Conservation (phyloP, 2,797 vertebrate species). For the Malacoraja senta region DNA sequence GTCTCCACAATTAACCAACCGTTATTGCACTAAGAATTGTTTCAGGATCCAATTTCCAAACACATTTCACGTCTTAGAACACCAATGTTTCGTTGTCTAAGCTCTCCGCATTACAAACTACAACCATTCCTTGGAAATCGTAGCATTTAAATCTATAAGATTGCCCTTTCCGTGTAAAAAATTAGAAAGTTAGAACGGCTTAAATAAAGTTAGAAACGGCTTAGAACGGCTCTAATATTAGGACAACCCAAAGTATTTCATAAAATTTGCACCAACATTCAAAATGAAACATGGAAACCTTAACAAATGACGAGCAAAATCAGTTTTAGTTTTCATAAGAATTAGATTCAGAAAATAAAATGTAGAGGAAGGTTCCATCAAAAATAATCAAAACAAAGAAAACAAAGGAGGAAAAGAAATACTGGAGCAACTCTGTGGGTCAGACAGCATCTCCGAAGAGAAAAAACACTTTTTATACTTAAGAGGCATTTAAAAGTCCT, state of each 20-base stretch:
- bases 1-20: background rate
- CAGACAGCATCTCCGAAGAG: no score
- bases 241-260: background rate
- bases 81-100: background rate
- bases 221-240: no score
- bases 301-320: background rate
- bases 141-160: background rate
- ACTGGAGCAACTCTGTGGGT: no score
- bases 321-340: background rate
- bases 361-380: background rate
- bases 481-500: background rate
- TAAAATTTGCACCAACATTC: background rate
- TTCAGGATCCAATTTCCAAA: background rate
- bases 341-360: background rate
- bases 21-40: background rate
- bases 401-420: no score
- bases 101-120: background rate
- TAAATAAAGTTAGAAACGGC: background rate
- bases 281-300: background rate
- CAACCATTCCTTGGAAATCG: background rate
- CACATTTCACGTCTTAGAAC: background rate
- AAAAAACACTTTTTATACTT: no score
- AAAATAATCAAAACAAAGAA: background rate
- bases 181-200: background rate
- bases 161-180: background rate